Percentiles rank a stretch among this genome's conserved stretches.
Evolutionary conservation across 2,888 invertebrate genomes (phyloP).

Genomic region (Macaria liturata): DNA sequence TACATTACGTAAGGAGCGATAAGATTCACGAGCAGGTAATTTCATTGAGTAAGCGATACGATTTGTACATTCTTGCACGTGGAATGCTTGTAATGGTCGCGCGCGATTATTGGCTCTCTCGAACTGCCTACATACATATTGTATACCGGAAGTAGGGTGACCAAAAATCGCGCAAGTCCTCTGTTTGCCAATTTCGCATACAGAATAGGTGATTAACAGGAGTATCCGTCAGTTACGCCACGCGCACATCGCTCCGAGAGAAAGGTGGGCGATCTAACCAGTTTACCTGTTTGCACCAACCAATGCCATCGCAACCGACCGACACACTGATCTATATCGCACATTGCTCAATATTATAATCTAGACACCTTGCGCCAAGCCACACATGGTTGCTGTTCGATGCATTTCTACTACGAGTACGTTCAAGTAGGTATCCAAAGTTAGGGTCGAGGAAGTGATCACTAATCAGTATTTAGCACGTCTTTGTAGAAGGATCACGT

Average conservation of each 20-base stretch:
- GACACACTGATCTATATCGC: slow-evolving; percentile 39
- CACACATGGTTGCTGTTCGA: no score
- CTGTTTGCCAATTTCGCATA: slow-evolving; percentile 59
- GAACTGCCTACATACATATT: background rate
- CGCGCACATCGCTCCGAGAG: slow-evolving; percentile 47
- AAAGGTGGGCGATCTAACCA: slow-evolving; percentile 50
- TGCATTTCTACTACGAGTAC: no score
- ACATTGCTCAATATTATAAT: slow-evolving; percentile 27
- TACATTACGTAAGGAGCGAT: slow-evolving; percentile 8
- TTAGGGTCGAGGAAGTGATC: no score
- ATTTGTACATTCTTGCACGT: slow-evolving; percentile 21
- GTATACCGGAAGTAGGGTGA: slow-evolving; percentile 39
- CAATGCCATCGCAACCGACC: slow-evolving; percentile 37
- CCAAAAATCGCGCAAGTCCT: slow-evolving; percentile 51
- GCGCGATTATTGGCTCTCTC: background rate
- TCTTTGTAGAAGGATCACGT: slow-evolving; percentile 61
- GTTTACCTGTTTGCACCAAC: slow-evolving; percentile 39
- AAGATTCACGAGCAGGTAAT: slow-evolving; percentile 14
- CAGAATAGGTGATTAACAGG: slow-evolving; percentile 59
- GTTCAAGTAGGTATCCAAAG: no score
- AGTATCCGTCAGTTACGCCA: slow-evolving; percentile 59
- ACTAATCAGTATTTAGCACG: slow-evolving; percentile 44
- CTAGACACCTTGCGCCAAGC: no score
- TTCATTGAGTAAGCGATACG: slow-evolving; percentile 19
- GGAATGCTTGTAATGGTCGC: background rate